Conservation (phyloP, 2,888 invertebrate genomes). For the Halictus quadricinctus region DNA sequence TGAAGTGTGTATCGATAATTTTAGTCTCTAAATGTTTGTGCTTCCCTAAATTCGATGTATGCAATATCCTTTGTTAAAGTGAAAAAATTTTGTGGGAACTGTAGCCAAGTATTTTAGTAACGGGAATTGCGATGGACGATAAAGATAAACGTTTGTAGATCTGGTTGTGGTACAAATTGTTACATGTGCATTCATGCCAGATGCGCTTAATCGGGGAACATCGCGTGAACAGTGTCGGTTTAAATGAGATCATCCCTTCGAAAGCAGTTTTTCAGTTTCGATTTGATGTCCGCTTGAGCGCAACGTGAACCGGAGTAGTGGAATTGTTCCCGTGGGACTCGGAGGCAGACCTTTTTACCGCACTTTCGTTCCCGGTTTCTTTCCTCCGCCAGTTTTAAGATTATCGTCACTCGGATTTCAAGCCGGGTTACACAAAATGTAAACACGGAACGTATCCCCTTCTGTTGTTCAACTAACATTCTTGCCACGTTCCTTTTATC, state of each 20-base stretch:
- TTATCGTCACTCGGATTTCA: constrained; percentile 11
- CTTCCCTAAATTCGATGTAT: too few species aligned
- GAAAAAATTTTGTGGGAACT: too few species aligned
- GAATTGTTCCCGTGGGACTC: constrained; percentile 36
- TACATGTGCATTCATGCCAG: neutral
- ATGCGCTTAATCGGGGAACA: neutral
- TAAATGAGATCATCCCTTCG: neutral
- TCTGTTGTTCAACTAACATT: neutral
- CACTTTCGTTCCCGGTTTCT: neutral
- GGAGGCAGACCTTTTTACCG: constrained; percentile 21
- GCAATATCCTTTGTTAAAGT: too few species aligned
- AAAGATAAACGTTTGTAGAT: neutral
- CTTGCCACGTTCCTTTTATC: neutral
- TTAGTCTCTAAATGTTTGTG: too few species aligned
- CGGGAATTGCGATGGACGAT: neutral
- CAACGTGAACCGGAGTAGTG: neutral
- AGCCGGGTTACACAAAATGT: neutral
- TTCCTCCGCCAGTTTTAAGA: constrained; percentile 16
- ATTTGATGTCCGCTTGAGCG: constrained; percentile 35
- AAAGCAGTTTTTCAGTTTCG: constrained; percentile 32
- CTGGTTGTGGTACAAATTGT: neutral
- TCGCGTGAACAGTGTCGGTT: neutral
- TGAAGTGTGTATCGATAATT: too few species aligned
- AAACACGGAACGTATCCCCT: neutral
- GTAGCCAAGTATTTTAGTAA: too few species aligned